Conservation (phyloP, 1,140 invertebrate species). For the Bombus sylvicola region DNA sequence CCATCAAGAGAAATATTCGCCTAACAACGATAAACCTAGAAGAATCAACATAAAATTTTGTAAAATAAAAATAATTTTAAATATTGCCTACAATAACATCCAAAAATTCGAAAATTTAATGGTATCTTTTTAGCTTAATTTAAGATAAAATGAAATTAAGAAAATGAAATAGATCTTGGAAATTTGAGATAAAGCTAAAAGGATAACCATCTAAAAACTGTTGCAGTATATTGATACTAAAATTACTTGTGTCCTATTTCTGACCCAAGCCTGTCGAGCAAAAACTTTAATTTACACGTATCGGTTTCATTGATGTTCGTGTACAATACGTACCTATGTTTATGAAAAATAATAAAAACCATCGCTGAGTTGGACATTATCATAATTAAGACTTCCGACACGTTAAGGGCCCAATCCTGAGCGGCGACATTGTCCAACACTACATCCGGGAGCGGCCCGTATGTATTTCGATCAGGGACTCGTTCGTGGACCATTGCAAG, state of each 20-base stretch:
- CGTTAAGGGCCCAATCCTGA: slow-evolving; percentile 90
- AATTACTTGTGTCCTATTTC: slow-evolving; percentile 24
- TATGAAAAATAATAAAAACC: slow-evolving; percentile 91
- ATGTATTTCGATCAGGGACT: slow-evolving; percentile 88
- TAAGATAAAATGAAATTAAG: background rate
- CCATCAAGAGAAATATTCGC: slow-evolving; percentile 91
- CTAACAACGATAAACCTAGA: slow-evolving; percentile 92
- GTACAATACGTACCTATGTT: slow-evolving; percentile 86
- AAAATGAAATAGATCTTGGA: no score
- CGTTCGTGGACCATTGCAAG: slow-evolving; percentile 93
- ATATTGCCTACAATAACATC: background rate
- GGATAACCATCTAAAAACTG: background rate
- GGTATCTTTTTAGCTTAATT: background rate
- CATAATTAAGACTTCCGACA: slow-evolving; percentile 94
- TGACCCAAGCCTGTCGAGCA: slow-evolving; percentile 8
- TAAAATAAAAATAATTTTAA: background rate
- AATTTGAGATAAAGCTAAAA: background rate
- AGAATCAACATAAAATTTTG: background rate
- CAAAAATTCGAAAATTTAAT: background rate
- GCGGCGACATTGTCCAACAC: slow-evolving; percentile 89
- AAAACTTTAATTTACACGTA: slow-evolving; percentile 1
- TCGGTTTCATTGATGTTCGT: background rate
- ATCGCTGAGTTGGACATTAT: slow-evolving; percentile 88
- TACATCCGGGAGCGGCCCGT: slow-evolving; percentile 90
- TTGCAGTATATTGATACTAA: background rate